Base-by-base conservation (phyloP, 2,797 vertebrate species). In the Thripadectes ignobilis region DNA sequence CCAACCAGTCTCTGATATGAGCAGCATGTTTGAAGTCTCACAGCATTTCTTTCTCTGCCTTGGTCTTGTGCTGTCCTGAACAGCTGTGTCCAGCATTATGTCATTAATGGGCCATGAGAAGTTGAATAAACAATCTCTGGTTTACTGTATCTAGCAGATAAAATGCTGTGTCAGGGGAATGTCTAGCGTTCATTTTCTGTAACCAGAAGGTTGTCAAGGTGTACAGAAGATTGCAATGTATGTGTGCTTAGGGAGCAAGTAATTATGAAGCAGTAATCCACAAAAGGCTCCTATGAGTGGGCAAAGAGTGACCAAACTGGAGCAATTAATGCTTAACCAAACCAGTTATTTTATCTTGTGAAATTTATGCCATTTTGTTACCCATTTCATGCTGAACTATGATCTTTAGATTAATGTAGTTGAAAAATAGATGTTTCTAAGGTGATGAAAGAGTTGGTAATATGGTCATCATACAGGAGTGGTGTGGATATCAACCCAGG, bases 321-420 rank as follows among this genome's bases (percentile, higher is more conserved):
- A 96, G 69, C 86, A 83, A 84, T 96, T 96, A 95, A 67, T 65
- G 74, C 91, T 94, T 96, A 89, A 91, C 88, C 83, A 81, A 81
- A 79, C 59, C 68, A 62, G 79, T 85, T 89, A 85, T 90, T 96
- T 96, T 80, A 48, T 92, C 63, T 86, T 75, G 73, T 81, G 86
- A 95, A 93, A 93, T 12, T 57, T 65, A 83, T 86, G 61, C 62
- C 18, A 12, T 92, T 85, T 96, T 52, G 78, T 80, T 63, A 36
- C 3, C 23, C 69, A 59, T 94, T 93, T 92, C 63, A 18, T 93
- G 75, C 88, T 85, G 61, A 91, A 62, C 19, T 59, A 7, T 72
- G 32, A 36, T 83, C 74, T 86, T 36, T 83, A 94, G 74, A 51
- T 95, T 85, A 83, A 93, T 58, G 41, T 55, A 32, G 46, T 30